Conservation (phyloP, 2,888 invertebrate genomes). For the Noctua pronuba region DNA sequence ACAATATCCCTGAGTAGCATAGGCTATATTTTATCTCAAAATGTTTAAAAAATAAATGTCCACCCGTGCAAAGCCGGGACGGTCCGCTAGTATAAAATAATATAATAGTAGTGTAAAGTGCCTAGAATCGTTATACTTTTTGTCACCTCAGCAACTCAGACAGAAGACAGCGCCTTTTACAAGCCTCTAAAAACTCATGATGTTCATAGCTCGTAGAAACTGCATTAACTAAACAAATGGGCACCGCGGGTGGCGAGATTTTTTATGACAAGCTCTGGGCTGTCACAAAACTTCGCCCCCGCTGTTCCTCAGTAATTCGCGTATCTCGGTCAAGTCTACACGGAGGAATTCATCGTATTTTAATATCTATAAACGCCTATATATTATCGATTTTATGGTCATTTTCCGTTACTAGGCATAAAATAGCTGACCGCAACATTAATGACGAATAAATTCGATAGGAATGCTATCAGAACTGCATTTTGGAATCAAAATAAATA, state of each 20-base stretch:
- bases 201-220: slow-evolving; percentile 50
- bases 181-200: slow-evolving; percentile 27
- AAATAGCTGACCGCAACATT: slow-evolving; percentile 35
- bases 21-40: no score
- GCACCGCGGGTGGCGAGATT: slow-evolving; percentile 66
- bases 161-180: slow-evolving; percentile 22
- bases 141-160: background rate
- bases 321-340: slow-evolving; percentile 55
- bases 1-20: no score
- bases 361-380: slow-evolving; percentile 42
- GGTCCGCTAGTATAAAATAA: no score
- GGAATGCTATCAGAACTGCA: slow-evolving; percentile 40
- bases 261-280: slow-evolving; percentile 70
- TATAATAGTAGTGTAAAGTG: no score
- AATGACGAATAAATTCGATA: slow-evolving; percentile 38
- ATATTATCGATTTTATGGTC: slow-evolving; percentile 45
- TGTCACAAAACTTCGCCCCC: slow-evolving; percentile 74
- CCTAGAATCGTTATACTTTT: background rate
- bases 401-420: slow-evolving; percentile 48
- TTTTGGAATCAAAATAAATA: slow-evolving; percentile 44
- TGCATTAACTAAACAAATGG: slow-evolving; percentile 62
- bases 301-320: slow-evolving; percentile 76
- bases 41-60: no score
- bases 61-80: no score
- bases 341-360: slow-evolving; percentile 43